Evolutionary conservation across 64 coral and sea anemone species (phyloP), one percentile per base, ranked within the genome.

Genomic region (Montipora foliosa): DNA sequence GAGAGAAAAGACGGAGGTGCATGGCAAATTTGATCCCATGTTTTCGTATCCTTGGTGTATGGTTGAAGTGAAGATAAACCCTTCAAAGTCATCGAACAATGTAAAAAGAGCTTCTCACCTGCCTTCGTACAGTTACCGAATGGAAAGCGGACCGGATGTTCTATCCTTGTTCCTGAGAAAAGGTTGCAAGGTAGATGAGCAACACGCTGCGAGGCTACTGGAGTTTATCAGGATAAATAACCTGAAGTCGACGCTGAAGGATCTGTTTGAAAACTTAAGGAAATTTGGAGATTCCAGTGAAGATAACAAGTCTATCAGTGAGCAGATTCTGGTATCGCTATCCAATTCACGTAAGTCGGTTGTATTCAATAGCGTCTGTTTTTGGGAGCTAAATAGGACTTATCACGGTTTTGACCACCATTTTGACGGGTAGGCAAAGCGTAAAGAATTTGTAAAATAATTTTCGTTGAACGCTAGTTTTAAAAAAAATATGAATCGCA

Each of bases 1-100:
- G 5, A 59, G 29, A 37, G 52, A 17, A 19, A 16, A 25, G 8
- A 60, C 6, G 12, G 25, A 24, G 3, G 80, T 83, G 5, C 80
- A 58, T 46, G 80, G 80, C 0, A n/a, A 37, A 64, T 83, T 83
- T 6, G 80, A 83, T 83, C 55, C 11, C 21, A 12, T 61, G 2
- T 83, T 83, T 13, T 83, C 80, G 29, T 0, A 45, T 29, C 80
- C 80, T 45, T 83, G 80, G 80, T 83, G 80, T 53, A 83, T 21
- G 29, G 57, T 64, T 14, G 24, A 83, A 5, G 6, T 83, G 12
- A 44, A 83, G 19, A 45, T 62, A 44, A 45, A 83, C 25, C 6
- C 55, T 13, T 1, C 13, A 3, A 64, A 83, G 8, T 64, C 57
- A 6, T 83, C 80, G 10, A 83, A 44, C 55, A 83, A 10, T 4